phyloP scores from a whole-genome alignment of 2,113 vertebrate genomes.

The Sinocyclocheilus rhinocerous region DNA sequence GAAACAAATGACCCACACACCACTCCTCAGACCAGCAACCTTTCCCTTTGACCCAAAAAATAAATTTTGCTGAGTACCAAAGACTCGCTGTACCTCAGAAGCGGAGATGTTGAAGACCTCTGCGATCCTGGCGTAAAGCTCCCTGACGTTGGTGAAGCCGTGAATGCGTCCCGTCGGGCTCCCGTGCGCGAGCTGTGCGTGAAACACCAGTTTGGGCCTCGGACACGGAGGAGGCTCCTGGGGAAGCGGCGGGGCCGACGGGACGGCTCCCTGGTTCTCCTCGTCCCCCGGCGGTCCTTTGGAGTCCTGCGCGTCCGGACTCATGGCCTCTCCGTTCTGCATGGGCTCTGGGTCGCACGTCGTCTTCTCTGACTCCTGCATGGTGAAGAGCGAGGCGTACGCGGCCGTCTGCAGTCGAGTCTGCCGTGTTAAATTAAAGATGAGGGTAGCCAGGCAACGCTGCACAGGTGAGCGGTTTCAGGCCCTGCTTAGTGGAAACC shows the following conservation, averaged over 20 bases:
- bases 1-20: not conserved
- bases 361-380: constrained; percentile 68
- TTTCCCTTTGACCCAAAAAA: not conserved
- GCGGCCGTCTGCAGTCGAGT: constrained; percentile 30
- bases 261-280: constrained; percentile 53
- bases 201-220: constrained; percentile 88
- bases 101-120: constrained; percentile 93
- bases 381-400: constrained; percentile 59
- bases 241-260: constrained; percentile 73
- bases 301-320: constrained; percentile 75
- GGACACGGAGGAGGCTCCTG: constrained; percentile 69
- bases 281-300: constrained; percentile 66
- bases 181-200: constrained; percentile 95
- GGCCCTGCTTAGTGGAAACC: constrained; percentile 70
- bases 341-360: constrained; percentile 63
- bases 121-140: constrained; percentile 94
- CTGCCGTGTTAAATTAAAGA: constrained; percentile 81
- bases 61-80: too few relatives aligned
- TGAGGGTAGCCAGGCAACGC: constrained; percentile 76
- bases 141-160: constrained; percentile 95
- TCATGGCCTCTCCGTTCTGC: constrained; percentile 75
- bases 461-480: constrained; percentile 63
- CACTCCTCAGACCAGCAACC: too few relatives aligned
- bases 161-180: constrained; percentile 92
- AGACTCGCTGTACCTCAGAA: constrained; percentile 85